A percentile compares a stretch with the other conserved stretches of the same genome.
Conservation (phyloP, 2,888 invertebrate species). For the Caenorhabditis angaria region DNA sequence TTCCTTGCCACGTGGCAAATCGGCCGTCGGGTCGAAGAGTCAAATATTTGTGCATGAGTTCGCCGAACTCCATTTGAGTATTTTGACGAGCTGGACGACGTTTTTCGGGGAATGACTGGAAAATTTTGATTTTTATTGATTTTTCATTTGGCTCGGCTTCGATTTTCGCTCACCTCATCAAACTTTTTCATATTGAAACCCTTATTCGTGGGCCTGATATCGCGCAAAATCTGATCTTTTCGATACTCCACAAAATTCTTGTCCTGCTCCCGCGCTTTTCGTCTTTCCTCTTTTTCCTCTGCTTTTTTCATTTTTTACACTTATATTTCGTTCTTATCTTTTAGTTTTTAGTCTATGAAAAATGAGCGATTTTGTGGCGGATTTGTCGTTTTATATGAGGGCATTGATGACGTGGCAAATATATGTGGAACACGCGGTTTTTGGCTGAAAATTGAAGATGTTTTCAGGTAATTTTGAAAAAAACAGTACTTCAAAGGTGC, state of each 20-base stretch:
- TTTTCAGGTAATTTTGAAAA: too few species aligned
- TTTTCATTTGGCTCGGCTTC: slow-evolving; percentile 6
- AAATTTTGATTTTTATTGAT: slow-evolving; percentile 9
- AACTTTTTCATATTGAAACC: slow-evolving; percentile 36
- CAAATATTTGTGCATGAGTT: slow-evolving; percentile 36
- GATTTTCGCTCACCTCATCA: slow-evolving; percentile 20
- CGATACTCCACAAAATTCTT: slow-evolving; percentile 36
- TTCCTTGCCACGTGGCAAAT: slow-evolving; percentile 42
- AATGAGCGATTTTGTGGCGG: too few species aligned
- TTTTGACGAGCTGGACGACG: not conserved
- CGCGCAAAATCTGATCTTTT: slow-evolving; percentile 26
- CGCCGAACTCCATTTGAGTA: slow-evolving; percentile 36
- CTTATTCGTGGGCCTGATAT: slow-evolving; percentile 33
- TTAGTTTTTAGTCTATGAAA: too few species aligned
- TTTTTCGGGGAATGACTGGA: slow-evolving; percentile 14
- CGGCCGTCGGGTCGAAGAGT: slow-evolving; percentile 32
- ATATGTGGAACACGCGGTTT: too few species aligned
- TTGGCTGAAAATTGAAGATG: too few species aligned
- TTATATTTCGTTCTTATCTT: too few species aligned
- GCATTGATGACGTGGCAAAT: too few species aligned
- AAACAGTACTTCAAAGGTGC: too few species aligned
- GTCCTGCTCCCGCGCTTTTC: slow-evolving; percentile 37
- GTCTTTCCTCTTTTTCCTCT: slow-evolving; percentile 11
- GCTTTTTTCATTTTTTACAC: not conserved
- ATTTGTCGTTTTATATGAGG: too few species aligned